Evolutionary conservation across 1,140 invertebrate species (phyloP), one percentile per base, ranked within the genome.

Genomic region (Drosophila melanica): DNA sequence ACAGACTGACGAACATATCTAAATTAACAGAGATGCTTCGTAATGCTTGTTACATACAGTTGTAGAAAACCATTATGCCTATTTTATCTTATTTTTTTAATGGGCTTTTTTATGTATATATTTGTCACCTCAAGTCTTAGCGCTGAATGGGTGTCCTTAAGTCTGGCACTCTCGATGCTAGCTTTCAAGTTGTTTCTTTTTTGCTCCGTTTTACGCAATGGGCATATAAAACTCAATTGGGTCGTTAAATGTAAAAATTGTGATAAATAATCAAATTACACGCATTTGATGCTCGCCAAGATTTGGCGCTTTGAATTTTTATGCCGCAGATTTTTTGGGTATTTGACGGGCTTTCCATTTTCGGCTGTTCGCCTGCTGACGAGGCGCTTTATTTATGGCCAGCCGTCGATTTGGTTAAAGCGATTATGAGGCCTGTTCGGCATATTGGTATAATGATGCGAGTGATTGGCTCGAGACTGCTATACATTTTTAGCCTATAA

Each of bases 251-350:
- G 68, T 77, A 80, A 82, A 87, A 87, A 89, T 80, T 89, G 84
- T 80, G 84, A 89, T 89, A 84, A 89, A 89, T 89, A 89, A 89
- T 89, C 84, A 89, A 89, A 89, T 89, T 89, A 89, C 73, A 84
- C 63, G 84, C 79, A 79, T 81, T 86, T 86, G 60, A 79, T 87
- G 78, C 60, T 69, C 18, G 59, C 62, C 44, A 67, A 77, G 79
- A 89, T 79, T 76, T 79, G 60, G 41, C 41, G 59, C 72, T 48
- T 74, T 44, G 65, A 69, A 57, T 71, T 87, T 85, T 87, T 79
- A 86, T 79, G 81, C 44, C 65, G 20, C 42, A 63, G 48, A 76
- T 55, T 63, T 80, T 75, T 10, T 3, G 39, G 8, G 14, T 53
- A 51, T 75, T 79, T 76, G 50, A 53, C 51, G 62, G 68, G 44